Base-by-base conservation (phyloP, 2,888 invertebrate species). In the Ichneumoninae sp. region DNA sequence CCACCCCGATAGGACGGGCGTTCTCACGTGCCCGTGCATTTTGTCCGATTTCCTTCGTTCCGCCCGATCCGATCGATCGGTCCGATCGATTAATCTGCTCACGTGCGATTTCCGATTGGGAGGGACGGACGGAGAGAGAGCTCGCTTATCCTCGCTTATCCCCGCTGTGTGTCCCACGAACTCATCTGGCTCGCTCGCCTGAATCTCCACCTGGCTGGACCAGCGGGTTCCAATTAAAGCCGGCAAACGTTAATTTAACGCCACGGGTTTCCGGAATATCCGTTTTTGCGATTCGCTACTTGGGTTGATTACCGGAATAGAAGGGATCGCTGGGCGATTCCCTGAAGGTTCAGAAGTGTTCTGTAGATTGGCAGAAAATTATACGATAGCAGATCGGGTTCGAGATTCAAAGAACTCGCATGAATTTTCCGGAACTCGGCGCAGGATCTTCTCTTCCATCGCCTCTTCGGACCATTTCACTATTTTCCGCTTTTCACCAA, bases 161-260 rank as follows among this genome's bases (percentile, higher is more conserved):
- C 30, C 8, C 62, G 62, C 16, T 30, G 30, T 33, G 62, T 30
- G 33, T 62, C 62, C 62, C 62, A 62, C 30, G 33, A 62, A 33
- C 62, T 62, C 62, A 62, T 62, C 62, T 30, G n/a, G 57, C 86
- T 81, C 82, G 80, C 85, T 83, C 74, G 78, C 84, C 78, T 76
- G 80, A 57, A 57, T 57, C 22, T 82, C 76, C 82, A 70, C 68
- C 72, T 82, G 85, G 26, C 57, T 26, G 33, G 62, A 30, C 33
- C 30, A 62, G 16, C 86, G 86, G 83, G 84, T 86, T 87, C 88
- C 91, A 92, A 92, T 91, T 92, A 90, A 88, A 89, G 87, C 88
- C 87, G 82, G 89, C 89, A 89, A 92, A 91, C 91, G 90, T 92
- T 92, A 92, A 92, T 92, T 92, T 91, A 92, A 92, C 92, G 91